Evolutionary conservation across 2,113 vertebrate genomes (phyloP).

Genomic region (Sinocyclocheilus anophthalmus): DNA sequence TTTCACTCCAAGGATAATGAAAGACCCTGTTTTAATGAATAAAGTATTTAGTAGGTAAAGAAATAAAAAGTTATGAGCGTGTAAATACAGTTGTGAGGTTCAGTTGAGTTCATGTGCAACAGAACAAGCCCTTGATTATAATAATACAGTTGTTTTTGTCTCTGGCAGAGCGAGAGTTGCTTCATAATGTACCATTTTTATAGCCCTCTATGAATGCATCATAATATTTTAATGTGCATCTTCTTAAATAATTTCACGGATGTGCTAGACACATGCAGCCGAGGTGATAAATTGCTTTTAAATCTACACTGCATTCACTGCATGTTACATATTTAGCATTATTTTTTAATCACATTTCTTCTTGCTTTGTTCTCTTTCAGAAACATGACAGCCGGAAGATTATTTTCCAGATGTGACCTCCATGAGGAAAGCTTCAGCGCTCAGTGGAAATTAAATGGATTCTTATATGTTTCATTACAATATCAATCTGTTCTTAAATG

Average conservation of each 20-base stretch:
- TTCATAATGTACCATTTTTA: slow-evolving; percentile 12
- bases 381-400: neutral
- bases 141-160: slow-evolving; percentile 18
- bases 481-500: neutral
- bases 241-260: slow-evolving; percentile 67
- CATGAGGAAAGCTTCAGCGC: neutral
- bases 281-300: slow-evolving; percentile 24
- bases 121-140: neutral
- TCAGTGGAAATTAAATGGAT: neutral
- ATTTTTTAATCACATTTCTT: slow-evolving; percentile 10
- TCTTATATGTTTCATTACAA: neutral
- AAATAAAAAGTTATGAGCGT: neutral
- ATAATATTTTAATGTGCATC: slow-evolving; percentile 57
- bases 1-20: neutral
- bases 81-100: neutral
- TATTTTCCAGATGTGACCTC: neutral
- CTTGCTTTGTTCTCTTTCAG: neutral
- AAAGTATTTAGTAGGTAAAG: neutral
- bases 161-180: neutral
- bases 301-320: slow-evolving; percentile 14
- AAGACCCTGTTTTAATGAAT: neutral
- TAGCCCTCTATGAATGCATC: slow-evolving; percentile 10
- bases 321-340: neutral
- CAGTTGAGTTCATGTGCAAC: neutral
- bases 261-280: slow-evolving; percentile 34